Percentiles rank a stretch among this genome's conserved stretches.
Evolutionary conservation across 1,140 invertebrate species (phyloP).

Genomic region (Halictus rubicundus): DNA sequence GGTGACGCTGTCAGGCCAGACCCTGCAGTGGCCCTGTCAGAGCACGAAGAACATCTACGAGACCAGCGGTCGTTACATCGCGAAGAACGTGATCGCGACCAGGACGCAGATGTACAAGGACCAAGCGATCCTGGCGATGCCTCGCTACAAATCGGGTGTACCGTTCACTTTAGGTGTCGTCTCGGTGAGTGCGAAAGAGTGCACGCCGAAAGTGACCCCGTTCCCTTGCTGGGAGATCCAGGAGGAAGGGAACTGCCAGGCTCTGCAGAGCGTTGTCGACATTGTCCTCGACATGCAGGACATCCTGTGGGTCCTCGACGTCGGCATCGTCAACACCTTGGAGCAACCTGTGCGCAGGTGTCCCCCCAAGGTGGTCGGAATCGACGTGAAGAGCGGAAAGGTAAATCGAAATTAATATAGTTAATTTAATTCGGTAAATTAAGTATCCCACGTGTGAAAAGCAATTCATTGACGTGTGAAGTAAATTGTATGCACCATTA

Average conservation of each 20-base stretch:
- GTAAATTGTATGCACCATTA: no score
- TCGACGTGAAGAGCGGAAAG: conserved; percentile 82
- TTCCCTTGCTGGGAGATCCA: conserved; percentile 84
- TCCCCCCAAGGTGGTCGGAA: conserved; percentile 85
- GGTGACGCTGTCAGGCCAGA: conserved; percentile 77
- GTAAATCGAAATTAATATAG: conserved; percentile 52
- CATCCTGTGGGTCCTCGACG: conserved; percentile 86
- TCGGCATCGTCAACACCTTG: conserved; percentile 84
- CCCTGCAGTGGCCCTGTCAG: conserved; percentile 82
- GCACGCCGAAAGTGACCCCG: conserved; percentile 78
- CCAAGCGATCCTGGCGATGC: conserved; percentile 82
- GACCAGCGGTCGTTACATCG: conserved; percentile 81
- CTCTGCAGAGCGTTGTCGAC: conserved; percentile 84
- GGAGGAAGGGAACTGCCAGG: conserved; percentile 83
- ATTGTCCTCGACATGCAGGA: conserved; percentile 82
- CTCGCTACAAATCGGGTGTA: conserved; percentile 82
- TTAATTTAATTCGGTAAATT: no score
- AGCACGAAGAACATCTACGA: conserved; percentile 83
- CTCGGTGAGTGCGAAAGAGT: conserved; percentile 78
- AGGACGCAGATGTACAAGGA: conserved; percentile 83
- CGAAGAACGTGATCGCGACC: conserved; percentile 83
- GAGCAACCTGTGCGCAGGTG: conserved; percentile 84
- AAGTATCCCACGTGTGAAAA: no score
- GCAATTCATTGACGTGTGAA: no score
- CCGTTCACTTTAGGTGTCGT: conserved; percentile 84